phyloP scores from a whole-genome alignment of 1,140 invertebrate genomes.

The Neotoxoptera formosana region DNA sequence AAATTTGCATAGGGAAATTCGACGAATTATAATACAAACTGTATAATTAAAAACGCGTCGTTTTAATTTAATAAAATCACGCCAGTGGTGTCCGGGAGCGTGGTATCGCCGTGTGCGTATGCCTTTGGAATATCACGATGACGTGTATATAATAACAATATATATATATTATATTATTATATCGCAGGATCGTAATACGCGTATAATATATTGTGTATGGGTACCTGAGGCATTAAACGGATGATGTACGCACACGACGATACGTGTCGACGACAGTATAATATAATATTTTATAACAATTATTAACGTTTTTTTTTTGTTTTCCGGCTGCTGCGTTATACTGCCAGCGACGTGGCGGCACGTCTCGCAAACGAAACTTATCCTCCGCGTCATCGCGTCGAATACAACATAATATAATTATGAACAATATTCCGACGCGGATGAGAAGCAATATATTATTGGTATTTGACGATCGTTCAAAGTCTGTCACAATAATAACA shows the following conservation, averaged over 20 bases:
- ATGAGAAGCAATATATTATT: neutral
- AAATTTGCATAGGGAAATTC: slow-evolving; percentile 1
- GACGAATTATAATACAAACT: neutral
- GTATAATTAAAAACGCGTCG: slow-evolving; percentile 23
- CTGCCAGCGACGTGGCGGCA: neutral
- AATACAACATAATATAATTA: neutral
- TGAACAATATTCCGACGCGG: neutral
- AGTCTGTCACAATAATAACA: neutral
- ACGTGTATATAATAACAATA: neutral
- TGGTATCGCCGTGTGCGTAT: no score
- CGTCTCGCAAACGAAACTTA: neutral
- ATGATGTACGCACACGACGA: neutral
- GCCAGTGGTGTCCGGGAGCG: neutral
- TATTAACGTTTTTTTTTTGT: neutral
- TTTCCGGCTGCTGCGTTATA: no score
- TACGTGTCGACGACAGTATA: neutral
- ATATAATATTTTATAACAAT: neutral
- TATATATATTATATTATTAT: no score
- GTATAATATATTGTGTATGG: neutral
- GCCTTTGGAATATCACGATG: slow-evolving; percentile 6
- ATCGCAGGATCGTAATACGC: neutral
- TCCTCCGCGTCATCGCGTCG: neutral
- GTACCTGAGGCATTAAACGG: neutral
- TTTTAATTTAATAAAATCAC: slow-evolving; percentile 33
- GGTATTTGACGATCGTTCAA: neutral